A percentile compares a stretch with the other conserved stretches of the same genome.
phyloP scores from a whole-genome alignment of 2,797 vertebrate genomes.

The Dicrostonyx torquatus region DNA sequence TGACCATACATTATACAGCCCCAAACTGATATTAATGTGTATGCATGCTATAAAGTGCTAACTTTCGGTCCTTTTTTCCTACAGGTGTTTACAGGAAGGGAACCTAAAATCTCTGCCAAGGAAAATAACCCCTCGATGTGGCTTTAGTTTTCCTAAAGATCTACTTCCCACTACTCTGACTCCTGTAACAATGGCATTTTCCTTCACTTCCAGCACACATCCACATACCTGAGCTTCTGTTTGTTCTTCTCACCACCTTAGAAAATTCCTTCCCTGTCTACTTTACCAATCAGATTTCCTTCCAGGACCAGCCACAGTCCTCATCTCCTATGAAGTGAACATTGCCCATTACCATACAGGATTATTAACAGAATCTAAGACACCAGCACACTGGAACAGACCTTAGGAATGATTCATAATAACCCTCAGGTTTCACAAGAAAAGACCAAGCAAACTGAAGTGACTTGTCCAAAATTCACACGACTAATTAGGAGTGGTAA shows the following conservation, averaged over 20 bases:
- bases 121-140: constrained; percentile 33
- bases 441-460: constrained; percentile 44
- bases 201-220: constrained; percentile 40
- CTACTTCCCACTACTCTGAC: background rate
- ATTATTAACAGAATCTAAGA: background rate
- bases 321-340: constrained; percentile 29
- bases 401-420: background rate
- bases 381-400: background rate
- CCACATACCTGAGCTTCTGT: background rate
- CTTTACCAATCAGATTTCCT: constrained; percentile 36
- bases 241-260: background rate
- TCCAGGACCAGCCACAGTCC: background rate
- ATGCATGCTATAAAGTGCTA: constrained; percentile 41
- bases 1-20: background rate
- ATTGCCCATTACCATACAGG: constrained; percentile 4
- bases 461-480: constrained; percentile 56
- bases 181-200: background rate
- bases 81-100: constrained; percentile 41
- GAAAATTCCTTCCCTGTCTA: background rate
- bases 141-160: constrained; percentile 35
- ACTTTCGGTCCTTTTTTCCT: constrained; percentile 33
- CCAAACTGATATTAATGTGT: background rate
- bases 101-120: constrained; percentile 53
- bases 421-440: constrained; percentile 21
- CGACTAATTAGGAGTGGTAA: background rate